phyloP scores from a whole-genome alignment of 2,797 vertebrate species.

The Thalassophryne amazonica region DNA sequence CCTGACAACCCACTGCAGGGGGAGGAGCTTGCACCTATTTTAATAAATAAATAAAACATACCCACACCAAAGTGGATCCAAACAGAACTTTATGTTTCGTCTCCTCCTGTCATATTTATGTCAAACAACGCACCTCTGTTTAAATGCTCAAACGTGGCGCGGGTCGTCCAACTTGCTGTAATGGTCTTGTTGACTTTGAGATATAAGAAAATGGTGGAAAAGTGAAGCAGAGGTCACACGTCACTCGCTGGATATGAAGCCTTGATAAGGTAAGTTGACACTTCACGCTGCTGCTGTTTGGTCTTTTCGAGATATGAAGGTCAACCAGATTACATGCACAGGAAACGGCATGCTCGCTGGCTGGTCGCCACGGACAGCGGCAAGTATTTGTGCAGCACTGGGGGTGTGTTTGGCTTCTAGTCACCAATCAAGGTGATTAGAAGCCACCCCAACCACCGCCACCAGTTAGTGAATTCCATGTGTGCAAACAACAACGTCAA shows the following conservation, averaged over 20 bases:
- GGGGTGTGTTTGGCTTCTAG: constrained; percentile 11
- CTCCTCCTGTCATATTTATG: too few relatives aligned
- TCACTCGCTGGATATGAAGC: background rate
- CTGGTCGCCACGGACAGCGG: constrained; percentile 24
- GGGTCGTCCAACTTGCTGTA: too few relatives aligned
- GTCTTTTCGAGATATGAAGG: constrained; percentile 8
- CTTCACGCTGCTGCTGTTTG: background rate
- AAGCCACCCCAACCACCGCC: too few relatives aligned
- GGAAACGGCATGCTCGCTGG: constrained; percentile 6
- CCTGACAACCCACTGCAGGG: background rate
- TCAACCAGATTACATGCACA: constrained; percentile 16
- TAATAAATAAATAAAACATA: too few relatives aligned
- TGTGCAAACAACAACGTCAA: too few relatives aligned
- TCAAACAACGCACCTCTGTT: too few relatives aligned
- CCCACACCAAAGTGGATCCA: too few relatives aligned
- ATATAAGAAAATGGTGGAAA: background rate
- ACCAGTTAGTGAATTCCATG: too few relatives aligned
- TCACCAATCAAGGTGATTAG: constrained; percentile 43
- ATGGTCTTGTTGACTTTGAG: too few relatives aligned
- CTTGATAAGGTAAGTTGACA: constrained; percentile 5
- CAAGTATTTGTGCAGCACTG: background rate
- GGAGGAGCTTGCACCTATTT: too few relatives aligned
- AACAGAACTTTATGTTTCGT: too few relatives aligned
- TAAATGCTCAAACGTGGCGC: too few relatives aligned
- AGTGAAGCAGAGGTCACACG: background rate